Conservation (phyloP, 2,113 vertebrate genomes). For the Erinaceus europaeus region DNA sequence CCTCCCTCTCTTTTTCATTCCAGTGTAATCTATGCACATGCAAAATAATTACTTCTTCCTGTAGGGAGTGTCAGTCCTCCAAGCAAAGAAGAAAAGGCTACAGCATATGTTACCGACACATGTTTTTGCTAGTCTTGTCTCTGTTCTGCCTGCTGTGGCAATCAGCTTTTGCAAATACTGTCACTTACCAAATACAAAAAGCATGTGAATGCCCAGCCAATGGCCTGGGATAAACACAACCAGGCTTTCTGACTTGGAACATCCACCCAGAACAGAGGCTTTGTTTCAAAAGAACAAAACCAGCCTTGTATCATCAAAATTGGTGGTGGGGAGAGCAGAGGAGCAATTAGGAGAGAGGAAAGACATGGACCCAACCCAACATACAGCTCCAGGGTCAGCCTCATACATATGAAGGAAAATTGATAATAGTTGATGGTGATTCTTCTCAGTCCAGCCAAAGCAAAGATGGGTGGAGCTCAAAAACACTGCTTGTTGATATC, state of each 20-base stretch:
- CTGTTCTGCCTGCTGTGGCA: slow-evolving; percentile 73
- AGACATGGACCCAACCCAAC: slow-evolving; percentile 33
- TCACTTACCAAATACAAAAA: slow-evolving; percentile 78
- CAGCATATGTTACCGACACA: slow-evolving; percentile 72
- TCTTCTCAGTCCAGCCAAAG: slow-evolving; percentile 25
- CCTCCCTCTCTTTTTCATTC: slow-evolving; percentile 34
- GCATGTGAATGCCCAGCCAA: slow-evolving; percentile 71
- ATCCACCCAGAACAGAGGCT: slow-evolving; percentile 65
- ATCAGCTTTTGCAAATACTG: slow-evolving; percentile 76
- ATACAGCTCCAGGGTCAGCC: slow-evolving; percentile 15
- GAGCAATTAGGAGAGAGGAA: background rate
- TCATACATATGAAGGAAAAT: slow-evolving; percentile 44
- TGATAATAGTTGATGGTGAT: slow-evolving; percentile 42
- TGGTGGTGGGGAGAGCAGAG: background rate
- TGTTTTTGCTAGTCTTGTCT: slow-evolving; percentile 75
- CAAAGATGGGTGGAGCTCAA: slow-evolving; percentile 51
- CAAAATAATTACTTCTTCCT: slow-evolving; percentile 74
- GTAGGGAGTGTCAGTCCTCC: slow-evolving; percentile 72
- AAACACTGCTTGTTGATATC: slow-evolving; percentile 53
- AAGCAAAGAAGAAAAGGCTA: slow-evolving; percentile 73
- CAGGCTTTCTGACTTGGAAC: slow-evolving; percentile 75
- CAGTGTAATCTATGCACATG: slow-evolving; percentile 67
- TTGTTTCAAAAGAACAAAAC: slow-evolving; percentile 74
- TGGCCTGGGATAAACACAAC: slow-evolving; percentile 71
- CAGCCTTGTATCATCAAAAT: slow-evolving; percentile 63